Evolutionary conservation across 2,113 vertebrate genomes (phyloP), one percentile per base, ranked within the genome.

Genomic region (Mobula hypostoma): DNA sequence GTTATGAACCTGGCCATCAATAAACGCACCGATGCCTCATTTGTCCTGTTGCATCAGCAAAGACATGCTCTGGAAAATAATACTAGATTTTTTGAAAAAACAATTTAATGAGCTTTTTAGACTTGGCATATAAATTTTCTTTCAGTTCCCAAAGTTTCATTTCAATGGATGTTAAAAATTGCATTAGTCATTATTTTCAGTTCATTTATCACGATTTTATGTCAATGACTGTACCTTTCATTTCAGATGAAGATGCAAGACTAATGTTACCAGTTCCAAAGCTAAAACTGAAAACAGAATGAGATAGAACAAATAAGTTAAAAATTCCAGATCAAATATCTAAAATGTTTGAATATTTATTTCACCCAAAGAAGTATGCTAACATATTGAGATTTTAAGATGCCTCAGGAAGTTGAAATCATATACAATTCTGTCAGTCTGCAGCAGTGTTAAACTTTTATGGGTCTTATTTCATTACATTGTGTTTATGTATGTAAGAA

Each of bases 111-210:
- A 32, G 61, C 29, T 32, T 90, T 61, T 61, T 61, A 66, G 32
- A 15, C 88, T 70, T 91, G 29, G 68, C 88, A 91, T 40, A 19
- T 70, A 91, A 68, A 91, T 70, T 70, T 70, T 66, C 15, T 70
- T 91, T 91, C 21, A 36, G 63, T 21, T 36, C 3, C 61, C 32
- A 40, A 91, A 91, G 63, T 36, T 91, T 70, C n/a, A 70, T 91
- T 91, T 91, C 15, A 70, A 21, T 91, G 88, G 70, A 19, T 61
- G 5, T 66, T 90, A 32, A 66, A 90, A 66, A 90, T 66, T 63
- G 27, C 87, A 66, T 90, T 29, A 90, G 29, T 90, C 87, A 90
- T 90, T 15, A 90, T 66, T 91, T 91, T 91, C n/a, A 66, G 70
- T 32, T 91, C 88, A 91, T 68, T 68, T 91, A 70, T 91, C 66